phyloP scores from a whole-genome alignment of 2,113 vertebrate genomes.

The Neoarius graeffei region DNA sequence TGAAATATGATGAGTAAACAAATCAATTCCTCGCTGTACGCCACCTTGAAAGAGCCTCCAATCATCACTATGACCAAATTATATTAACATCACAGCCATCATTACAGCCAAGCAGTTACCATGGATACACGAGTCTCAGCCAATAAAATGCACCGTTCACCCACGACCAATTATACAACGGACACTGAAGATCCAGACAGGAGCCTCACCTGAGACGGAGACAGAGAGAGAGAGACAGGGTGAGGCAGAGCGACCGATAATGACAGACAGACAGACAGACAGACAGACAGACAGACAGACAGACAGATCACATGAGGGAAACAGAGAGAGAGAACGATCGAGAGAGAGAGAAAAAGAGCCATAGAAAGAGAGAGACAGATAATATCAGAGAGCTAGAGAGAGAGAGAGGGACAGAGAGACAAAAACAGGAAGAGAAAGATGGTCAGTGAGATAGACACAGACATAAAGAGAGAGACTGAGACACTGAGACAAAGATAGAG shows the following conservation, averaged over 20 bases:
- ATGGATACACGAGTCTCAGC: slow-evolving; percentile 49
- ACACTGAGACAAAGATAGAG: background rate
- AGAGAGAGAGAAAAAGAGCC: background rate
- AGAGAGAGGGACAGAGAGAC: background rate
- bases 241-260: background rate
- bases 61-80: slow-evolving; percentile 36
- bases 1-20: slow-evolving; percentile 34
- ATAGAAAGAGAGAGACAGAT: background rate
- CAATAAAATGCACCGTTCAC: slow-evolving; percentile 28
- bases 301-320: background rate
- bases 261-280: background rate
- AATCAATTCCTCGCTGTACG: slow-evolving; percentile 23
- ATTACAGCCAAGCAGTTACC: slow-evolving; percentile 49
- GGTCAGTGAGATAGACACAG: background rate
- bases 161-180: background rate
- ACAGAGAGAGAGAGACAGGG: background rate
- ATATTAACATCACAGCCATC: slow-evolving; percentile 47
- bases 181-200: background rate
- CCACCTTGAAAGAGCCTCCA: slow-evolving; percentile 29
- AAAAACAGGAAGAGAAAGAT: background rate
- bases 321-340: background rate
- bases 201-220: slow-evolving; percentile 2
- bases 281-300: background rate
- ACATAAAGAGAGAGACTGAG: background rate
- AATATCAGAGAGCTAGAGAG: background rate